Evolutionary conservation across 1,140 invertebrate species (phyloP).

Genomic region (Drosophila willistoni): DNA sequence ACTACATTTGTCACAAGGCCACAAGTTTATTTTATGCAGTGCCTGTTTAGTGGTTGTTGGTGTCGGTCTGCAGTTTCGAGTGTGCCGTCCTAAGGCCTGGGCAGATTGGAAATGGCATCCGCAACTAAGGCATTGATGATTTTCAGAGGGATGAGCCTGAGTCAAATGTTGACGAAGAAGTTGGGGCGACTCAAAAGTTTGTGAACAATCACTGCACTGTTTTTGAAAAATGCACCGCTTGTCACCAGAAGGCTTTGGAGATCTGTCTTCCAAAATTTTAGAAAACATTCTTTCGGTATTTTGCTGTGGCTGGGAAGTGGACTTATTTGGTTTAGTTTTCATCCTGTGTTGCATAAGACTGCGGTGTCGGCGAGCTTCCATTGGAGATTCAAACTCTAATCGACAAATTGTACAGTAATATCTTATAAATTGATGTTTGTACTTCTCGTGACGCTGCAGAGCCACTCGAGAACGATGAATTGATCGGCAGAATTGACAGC

Average conservation of each 20-base stretch:
- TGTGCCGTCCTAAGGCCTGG: conserved; percentile 89
- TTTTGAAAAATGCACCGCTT: background rate
- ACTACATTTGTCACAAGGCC: conserved; percentile 60
- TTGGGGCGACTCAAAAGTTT: conserved; percentile 84
- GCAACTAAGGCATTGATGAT: conserved; percentile 87
- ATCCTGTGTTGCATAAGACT: conserved; percentile 85
- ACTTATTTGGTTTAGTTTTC: background rate
- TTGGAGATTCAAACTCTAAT: conserved; percentile 85
- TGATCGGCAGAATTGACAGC: conserved; percentile 85
- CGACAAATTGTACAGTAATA: conserved; percentile 89
- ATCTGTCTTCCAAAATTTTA: conserved; percentile 42
- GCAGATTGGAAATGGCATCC: conserved; percentile 87
- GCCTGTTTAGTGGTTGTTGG: conserved; percentile 26
- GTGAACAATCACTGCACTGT: conserved; percentile 50
- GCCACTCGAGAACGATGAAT: conserved; percentile 86
- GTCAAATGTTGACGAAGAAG: conserved; percentile 88
- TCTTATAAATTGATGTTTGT: conserved; percentile 84
- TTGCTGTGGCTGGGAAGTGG: conserved; percentile 12
- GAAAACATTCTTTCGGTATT: conserved; percentile 52
- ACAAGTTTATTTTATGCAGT: conserved; percentile 12
- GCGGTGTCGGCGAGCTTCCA: conserved; percentile 88
- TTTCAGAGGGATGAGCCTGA: conserved; percentile 57
- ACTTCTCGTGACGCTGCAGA: conserved; percentile 87
- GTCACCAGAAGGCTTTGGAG: background rate
- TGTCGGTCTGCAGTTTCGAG: conserved; percentile 85